Percentiles rank a stretch among this genome's conserved stretches.
Evolutionary conservation across 2,888 invertebrate genomes (phyloP).

Genomic region (Caenorhabditis doughertyi): DNA sequence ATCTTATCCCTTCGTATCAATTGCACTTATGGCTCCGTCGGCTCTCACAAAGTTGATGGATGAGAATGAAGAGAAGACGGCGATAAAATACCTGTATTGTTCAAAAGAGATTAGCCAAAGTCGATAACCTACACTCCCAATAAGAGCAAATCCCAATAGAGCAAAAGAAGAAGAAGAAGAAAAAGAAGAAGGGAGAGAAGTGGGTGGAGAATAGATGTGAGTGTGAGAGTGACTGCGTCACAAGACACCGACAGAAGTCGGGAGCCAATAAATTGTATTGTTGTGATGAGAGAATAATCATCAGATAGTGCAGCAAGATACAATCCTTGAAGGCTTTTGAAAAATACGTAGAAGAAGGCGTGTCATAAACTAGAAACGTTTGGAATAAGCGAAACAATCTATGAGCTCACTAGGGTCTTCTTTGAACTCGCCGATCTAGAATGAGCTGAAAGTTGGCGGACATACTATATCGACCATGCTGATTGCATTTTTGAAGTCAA

Average conservation of each 20-base stretch:
- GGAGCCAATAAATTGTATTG: constrained; percentile 46
- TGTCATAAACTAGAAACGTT: neutral
- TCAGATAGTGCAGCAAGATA: constrained; percentile 14
- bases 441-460: too few species aligned
- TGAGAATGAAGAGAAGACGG: constrained; percentile 7
- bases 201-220: constrained; percentile 51
- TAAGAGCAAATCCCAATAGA: constrained; percentile 48
- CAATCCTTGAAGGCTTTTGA: neutral
- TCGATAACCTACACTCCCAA: constrained; percentile 34
- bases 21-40: constrained; percentile 30
- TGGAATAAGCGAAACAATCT: too few species aligned
- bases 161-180: constrained; percentile 28
- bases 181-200: constrained; percentile 20
- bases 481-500: too few species aligned
- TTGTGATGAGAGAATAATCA: constrained; percentile 9
- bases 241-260: constrained; percentile 27
- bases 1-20: constrained; percentile 44
- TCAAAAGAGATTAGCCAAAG: constrained; percentile 41
- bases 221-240: constrained; percentile 52
- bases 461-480: too few species aligned
- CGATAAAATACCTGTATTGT: constrained; percentile 55
- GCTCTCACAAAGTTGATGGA: constrained; percentile 1
- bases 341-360: neutral
- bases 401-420: too few species aligned
- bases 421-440: too few species aligned